Conservation (phyloP, 2,888 invertebrate genomes). For the Mythimna impura region DNA sequence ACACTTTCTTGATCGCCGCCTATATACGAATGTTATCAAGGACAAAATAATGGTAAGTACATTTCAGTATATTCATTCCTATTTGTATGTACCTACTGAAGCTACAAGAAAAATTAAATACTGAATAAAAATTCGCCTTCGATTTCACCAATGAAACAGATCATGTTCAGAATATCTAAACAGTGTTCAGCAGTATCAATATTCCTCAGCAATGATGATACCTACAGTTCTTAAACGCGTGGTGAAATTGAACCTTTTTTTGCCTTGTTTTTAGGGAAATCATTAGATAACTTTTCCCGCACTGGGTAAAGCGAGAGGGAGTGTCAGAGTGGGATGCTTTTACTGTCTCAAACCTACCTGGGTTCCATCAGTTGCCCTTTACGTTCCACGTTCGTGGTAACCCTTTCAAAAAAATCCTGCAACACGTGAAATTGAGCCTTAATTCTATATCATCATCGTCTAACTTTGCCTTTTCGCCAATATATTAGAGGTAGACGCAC, state of each 20-base stretch:
- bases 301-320: no score
- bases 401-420: no score
- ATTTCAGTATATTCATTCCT: not conserved
- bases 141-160: not conserved
- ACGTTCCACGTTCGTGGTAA: no score
- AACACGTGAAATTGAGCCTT: no score
- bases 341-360: no score
- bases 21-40: slow-evolving; percentile 74
- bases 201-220: not conserved
- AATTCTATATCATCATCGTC: no score
- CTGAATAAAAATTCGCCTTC: not conserved
- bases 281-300: no score
- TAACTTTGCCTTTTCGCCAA: no score
- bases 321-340: no score
- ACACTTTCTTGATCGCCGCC: slow-evolving; percentile 64
- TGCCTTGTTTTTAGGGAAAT: no score
- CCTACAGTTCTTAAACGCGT: not conserved
- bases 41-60: slow-evolving; percentile 83
- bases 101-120: no score
- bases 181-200: not conserved
- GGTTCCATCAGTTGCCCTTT: not conserved
- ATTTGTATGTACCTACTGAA: not conserved
- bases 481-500: no score
- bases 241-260: not conserved
- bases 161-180: not conserved